A percentile compares a stretch with the other conserved stretches of the same genome.
Evolutionary conservation across 1,140 invertebrate species (phyloP).

Genomic region (Eumeta japonica): DNA sequence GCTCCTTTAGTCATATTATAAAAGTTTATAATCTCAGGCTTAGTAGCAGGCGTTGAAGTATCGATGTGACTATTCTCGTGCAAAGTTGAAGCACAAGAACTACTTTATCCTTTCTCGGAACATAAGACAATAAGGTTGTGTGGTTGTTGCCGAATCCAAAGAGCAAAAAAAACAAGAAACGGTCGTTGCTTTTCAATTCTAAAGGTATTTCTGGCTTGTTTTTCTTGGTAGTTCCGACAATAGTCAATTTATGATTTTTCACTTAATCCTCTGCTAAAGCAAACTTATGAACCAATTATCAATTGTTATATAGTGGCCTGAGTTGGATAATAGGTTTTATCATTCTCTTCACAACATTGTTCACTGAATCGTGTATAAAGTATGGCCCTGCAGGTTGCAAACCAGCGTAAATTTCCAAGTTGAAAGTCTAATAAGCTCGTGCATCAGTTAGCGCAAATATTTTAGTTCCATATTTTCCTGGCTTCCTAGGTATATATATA

Average conservation of each 20-base stretch:
- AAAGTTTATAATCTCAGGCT: too few species aligned
- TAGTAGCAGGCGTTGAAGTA: too few species aligned
- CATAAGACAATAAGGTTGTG: slow-evolving; percentile 21
- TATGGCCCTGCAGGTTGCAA: slow-evolving; percentile 12
- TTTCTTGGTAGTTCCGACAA: slow-evolving; percentile 46
- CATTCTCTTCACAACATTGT: slow-evolving; percentile 11
- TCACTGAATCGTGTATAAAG: slow-evolving; percentile 8
- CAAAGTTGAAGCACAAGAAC: slow-evolving; percentile 15
- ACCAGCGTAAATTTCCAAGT: too few species aligned
- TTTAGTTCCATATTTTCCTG: slow-evolving; percentile 52
- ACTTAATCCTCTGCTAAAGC: slow-evolving; percentile 22
- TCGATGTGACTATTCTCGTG: too few species aligned
- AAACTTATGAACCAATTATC: slow-evolving; percentile 17
- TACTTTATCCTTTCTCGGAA: slow-evolving; percentile 21
- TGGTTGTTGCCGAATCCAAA: slow-evolving; percentile 21
- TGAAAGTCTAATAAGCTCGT: slow-evolving; percentile 17
- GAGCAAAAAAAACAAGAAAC: slow-evolving; percentile 1
- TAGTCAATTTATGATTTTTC: slow-evolving; percentile 18
- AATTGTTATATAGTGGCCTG: slow-evolving; percentile 15
- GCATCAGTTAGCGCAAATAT: slow-evolving; percentile 24
- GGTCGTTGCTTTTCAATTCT: neutral
- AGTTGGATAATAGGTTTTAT: slow-evolving; percentile 14
- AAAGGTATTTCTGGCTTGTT: slow-evolving; percentile 49
- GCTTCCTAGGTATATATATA: slow-evolving; percentile 52
- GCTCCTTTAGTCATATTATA: too few species aligned